Percentiles rank a stretch among this genome's conserved stretches.
Evolutionary conservation across 2,888 invertebrate genomes (phyloP).

Genomic region (Aleiodes leptofemur): DNA sequence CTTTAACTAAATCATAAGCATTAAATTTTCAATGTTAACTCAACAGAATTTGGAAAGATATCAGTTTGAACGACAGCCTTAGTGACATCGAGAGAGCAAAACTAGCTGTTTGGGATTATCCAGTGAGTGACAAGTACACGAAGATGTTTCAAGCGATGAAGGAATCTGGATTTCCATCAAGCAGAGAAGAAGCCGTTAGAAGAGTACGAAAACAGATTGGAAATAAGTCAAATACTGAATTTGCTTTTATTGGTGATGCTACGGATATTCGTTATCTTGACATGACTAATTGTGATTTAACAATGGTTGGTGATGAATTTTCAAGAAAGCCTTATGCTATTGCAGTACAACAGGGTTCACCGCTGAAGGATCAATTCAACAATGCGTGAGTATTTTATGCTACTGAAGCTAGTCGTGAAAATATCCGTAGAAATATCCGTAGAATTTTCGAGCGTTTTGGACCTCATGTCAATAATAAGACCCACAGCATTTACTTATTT

Average conservation of each 20-base stretch:
- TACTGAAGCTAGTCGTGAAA: no score
- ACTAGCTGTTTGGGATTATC: conserved; percentile 99
- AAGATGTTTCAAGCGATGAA: conserved; percentile 99
- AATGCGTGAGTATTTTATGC: conserved; percentile 86
- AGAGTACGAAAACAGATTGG: conserved; percentile 79
- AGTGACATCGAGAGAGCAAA: conserved; percentile 93
- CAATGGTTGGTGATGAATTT: conserved; percentile 97
- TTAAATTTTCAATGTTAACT: conserved; percentile 19
- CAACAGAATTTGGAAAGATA: conserved; percentile 96
- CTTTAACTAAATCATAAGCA: no score
- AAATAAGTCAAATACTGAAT: conserved; percentile 85
- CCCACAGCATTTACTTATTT: no score
- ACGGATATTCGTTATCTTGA: conserved; percentile 91
- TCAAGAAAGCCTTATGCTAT: conserved; percentile 98
- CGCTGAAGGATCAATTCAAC: conserved; percentile 94
- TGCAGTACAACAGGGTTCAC: conserved; percentile 97
- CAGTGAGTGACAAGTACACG: conserved; percentile 98
- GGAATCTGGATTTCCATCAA: conserved; percentile 87
- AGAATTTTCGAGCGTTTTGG: no score
- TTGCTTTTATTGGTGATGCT: conserved; percentile 96
- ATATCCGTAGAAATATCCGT: no score
- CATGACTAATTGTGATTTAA: conserved; percentile 90
- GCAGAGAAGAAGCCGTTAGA: conserved; percentile 86
- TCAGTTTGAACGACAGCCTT: conserved; percentile 96
- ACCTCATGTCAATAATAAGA: no score